Base-by-base conservation (phyloP, 2,797 vertebrate genomes). In the Iguana delicatissima region DNA sequence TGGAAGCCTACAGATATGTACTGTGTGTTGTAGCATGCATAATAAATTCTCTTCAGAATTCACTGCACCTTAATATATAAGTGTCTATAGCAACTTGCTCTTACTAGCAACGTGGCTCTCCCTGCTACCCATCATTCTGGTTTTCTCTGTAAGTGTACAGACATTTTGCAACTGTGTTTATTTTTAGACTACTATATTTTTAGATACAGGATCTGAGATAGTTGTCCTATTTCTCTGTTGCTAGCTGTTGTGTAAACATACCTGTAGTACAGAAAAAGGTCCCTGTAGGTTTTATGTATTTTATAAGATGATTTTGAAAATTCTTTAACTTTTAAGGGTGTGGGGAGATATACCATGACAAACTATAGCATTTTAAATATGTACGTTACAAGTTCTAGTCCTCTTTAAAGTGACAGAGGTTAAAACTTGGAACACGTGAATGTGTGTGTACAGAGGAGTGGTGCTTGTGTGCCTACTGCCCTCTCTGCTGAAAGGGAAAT, bases 401-500 rank as follows among this genome's bases (percentile, higher is more conserved):
- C 20, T 84, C 55, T 50, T 32, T 67, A 4, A n/a, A 77, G 10
- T 14, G n/a, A 18, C 2, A 89, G 4, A 12, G 38, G 86, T 92
- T 92, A 38, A 5, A 83, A 0, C 18, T 82, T 32, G n/a, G n/a
- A 35, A 35, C 38, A n/a, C n/a, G n/a, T 81, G 12, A n/a, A 50
- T 88, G 3, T 69, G 38, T 14, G 57, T 24, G 32, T 46, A 5
- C 26, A 50, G 73, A 38, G 16, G n/a, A 16, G n/a, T 18, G 20
- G 73, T 18, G 72, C 35, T 50, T 62, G 26, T n/a, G 16, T 52
- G 74, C 62, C 80, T 80, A 50, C 64, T 52, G 14, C 76, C 46
- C 13, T 24, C 67, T 13, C 3, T 89, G 94, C 0, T 84, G 35
- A 57, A 76, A 73, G 0, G 72, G 88, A 93, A 4, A 10, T 90